Evolutionary conservation across 2,797 vertebrate genomes (phyloP).

Genomic region (Peromyscus nudipes): DNA sequence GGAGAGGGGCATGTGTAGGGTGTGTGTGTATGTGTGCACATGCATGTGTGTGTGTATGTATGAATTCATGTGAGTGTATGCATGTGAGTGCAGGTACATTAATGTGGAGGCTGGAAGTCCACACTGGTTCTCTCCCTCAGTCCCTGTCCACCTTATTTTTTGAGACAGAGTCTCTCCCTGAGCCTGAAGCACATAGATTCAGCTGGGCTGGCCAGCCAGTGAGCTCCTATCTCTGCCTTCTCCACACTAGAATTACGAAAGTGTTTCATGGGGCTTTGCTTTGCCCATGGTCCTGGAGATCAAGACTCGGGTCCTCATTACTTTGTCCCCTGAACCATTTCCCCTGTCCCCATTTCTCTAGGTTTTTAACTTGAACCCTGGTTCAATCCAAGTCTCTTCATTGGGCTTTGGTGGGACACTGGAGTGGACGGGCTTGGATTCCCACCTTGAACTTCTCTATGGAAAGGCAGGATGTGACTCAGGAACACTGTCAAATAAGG

Average conservation of each 20-base stretch:
- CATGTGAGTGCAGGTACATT: background rate
- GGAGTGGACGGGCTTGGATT: background rate
- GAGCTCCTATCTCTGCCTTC: background rate
- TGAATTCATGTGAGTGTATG: background rate
- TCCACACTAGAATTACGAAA: too few species aligned
- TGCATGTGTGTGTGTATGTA: background rate
- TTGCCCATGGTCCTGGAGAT: background rate
- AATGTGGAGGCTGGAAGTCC: background rate
- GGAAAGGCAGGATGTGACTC: background rate
- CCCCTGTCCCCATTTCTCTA: background rate
- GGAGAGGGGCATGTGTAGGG: too few species aligned
- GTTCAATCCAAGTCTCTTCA: background rate
- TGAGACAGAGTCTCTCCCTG: background rate
- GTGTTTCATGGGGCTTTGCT: background rate
- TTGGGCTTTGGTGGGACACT: background rate
- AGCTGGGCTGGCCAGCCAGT: too few species aligned
- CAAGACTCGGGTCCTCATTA: too few species aligned
- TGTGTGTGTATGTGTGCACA: background rate
- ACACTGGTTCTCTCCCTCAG: background rate
- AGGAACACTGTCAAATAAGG: background rate
- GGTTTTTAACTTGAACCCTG: background rate
- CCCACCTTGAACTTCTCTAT: background rate
- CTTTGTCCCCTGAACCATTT: background rate
- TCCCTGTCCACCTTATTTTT: background rate
- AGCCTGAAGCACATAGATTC: background rate